Percentiles rank a stretch among this genome's conserved stretches.
Conservation (phyloP, 2,113 vertebrate species). For the Tragelaphus scriptus region DNA sequence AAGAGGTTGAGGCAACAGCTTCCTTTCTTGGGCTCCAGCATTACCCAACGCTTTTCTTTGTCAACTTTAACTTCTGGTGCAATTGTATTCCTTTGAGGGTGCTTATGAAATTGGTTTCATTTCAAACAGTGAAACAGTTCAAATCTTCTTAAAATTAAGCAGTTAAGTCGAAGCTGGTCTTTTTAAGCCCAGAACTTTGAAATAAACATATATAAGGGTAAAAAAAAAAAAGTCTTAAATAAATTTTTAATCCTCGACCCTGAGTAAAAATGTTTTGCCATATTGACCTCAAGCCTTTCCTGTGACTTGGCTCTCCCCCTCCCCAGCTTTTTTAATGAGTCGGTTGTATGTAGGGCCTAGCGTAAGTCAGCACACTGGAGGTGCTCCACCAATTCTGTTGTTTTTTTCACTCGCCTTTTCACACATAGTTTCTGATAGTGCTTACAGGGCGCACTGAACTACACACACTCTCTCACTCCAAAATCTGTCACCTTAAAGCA, state of each 20-base stretch:
- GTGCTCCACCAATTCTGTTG: neutral
- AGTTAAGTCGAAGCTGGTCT: neutral
- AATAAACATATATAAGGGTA: neutral
- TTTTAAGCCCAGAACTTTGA: neutral
- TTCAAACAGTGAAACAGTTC: neutral
- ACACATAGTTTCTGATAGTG: neutral
- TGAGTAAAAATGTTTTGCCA: neutral
- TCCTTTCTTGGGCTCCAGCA: neutral
- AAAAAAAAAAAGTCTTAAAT: neutral
- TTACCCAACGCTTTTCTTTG: neutral
- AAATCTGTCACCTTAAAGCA: slow-evolving; percentile 23
- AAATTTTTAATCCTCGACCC: neutral
- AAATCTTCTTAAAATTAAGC: neutral
- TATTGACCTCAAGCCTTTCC: neutral
- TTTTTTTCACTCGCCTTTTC: neutral
- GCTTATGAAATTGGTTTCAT: neutral
- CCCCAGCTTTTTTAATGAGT: neutral
- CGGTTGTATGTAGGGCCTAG: neutral
- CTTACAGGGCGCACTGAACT: neutral
- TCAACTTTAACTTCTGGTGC: neutral
- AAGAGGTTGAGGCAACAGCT: neutral
- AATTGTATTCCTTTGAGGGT: neutral
- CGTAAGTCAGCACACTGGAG: neutral
- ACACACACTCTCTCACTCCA: neutral
- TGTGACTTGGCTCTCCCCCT: neutral